phyloP scores from a whole-genome alignment of 1,140 invertebrate species.

The Diuraphis noxia region DNA sequence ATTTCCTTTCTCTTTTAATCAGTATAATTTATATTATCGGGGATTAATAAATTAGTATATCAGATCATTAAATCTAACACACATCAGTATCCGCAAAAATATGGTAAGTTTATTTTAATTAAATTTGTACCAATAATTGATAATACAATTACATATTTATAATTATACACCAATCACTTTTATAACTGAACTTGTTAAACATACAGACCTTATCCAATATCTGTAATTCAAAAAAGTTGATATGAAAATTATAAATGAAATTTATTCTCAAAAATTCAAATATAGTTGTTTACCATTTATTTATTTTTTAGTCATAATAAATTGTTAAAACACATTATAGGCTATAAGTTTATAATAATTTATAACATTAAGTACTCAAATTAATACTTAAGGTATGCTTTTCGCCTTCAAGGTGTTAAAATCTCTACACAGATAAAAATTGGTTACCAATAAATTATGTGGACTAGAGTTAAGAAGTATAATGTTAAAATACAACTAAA shows the following conservation, averaged over 20 bases:
- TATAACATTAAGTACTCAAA: not conserved
- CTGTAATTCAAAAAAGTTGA: not conserved
- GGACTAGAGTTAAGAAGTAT: not conserved
- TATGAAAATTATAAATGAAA: no score
- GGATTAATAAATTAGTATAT: not conserved
- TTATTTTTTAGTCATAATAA: not conserved
- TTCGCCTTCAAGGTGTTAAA: not conserved
- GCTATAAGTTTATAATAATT: not conserved
- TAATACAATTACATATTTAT: not conserved
- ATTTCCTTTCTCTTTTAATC: constrained; percentile 4
- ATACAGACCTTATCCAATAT: not conserved
- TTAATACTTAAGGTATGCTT: not conserved
- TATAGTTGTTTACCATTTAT: no score
- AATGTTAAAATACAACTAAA: not conserved
- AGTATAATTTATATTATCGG: not conserved
- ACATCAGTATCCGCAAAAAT: not conserved
- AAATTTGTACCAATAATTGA: not conserved
- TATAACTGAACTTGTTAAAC: not conserved
- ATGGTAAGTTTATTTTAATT: not conserved
- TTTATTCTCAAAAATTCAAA: no score
- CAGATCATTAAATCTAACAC: not conserved
- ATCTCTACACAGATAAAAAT: not conserved
- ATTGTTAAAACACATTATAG: not conserved
- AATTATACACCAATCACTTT: not conserved
- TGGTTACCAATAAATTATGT: not conserved